Conservation (phyloP, 2,888 invertebrate genomes). For the Beris chalybata region DNA sequence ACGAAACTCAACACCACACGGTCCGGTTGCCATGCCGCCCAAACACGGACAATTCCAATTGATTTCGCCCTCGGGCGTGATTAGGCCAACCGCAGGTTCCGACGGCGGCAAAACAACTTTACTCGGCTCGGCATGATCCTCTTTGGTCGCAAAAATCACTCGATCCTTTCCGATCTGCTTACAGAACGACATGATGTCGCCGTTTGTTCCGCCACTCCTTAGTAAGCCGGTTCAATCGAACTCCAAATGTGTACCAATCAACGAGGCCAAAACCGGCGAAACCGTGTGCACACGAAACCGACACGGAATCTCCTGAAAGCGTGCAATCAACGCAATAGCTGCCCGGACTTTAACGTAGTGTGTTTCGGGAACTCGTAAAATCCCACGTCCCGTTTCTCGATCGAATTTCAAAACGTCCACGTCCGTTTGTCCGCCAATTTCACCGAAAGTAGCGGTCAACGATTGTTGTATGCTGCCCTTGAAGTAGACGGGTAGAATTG, state of each 20-base stretch:
- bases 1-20: constrained; percentile 90
- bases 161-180: constrained; percentile 71
- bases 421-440: constrained; percentile 59
- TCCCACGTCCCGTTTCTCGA: constrained; percentile 54
- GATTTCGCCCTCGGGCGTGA: constrained; percentile 82
- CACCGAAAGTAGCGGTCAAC: constrained; percentile 62
- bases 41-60: constrained; percentile 98
- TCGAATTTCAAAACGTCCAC: constrained; percentile 65
- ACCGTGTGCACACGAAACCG: constrained; percentile 61
- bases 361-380: constrained; percentile 61
- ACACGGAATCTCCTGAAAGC: constrained; percentile 58
- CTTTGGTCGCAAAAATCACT: constrained; percentile 79
- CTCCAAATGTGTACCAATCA: constrained; percentile 44
- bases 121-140: constrained; percentile 76
- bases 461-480: constrained; percentile 62
- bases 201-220: constrained; percentile 23
- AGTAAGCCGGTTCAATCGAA: constrained; percentile 31
- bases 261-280: constrained; percentile 55
- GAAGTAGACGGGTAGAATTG: constrained; percentile 57
- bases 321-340: constrained; percentile 61
- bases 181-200: constrained; percentile 57
- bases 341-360: constrained; percentile 62
- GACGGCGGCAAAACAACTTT: constrained; percentile 69
- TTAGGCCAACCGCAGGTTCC: constrained; percentile 77
- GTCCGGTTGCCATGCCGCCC: constrained; percentile 97